Conservation (phyloP, 1,140 invertebrate species). For the Galleria mellonella region DNA sequence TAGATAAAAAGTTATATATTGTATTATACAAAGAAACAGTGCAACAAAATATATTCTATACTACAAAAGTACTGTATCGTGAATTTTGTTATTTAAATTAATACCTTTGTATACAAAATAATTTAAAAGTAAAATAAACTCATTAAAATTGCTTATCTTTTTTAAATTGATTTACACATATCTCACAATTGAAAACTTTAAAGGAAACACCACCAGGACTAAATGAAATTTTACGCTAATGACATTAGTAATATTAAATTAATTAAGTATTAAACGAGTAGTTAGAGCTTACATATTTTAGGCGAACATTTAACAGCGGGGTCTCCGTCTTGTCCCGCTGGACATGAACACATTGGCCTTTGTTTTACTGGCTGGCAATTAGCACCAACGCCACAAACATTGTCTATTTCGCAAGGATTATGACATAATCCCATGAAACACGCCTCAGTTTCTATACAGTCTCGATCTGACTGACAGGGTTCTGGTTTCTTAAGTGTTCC, state of each 20-base stretch:
- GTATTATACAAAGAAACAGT: not conserved
- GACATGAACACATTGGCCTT: conserved; percentile 85
- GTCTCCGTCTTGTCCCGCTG: conserved; percentile 83
- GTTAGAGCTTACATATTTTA: conserved; percentile 80
- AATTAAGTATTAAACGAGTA: conserved; percentile 12
- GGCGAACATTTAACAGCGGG: conserved; percentile 83
- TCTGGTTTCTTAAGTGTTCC: conserved; percentile 79
- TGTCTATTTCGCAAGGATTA: conserved; percentile 83
- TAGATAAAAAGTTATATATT: conserved; percentile 73
- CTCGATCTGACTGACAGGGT: conserved; percentile 83
- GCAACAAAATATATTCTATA: not conserved
- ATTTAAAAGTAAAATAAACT: no score
- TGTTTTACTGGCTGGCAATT: conserved; percentile 84
- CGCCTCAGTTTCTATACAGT: conserved; percentile 83
- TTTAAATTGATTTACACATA: no score
- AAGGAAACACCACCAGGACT: no score
- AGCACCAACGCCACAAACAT: conserved; percentile 80
- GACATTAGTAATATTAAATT: conserved; percentile 12
- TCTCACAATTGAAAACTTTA: no score
- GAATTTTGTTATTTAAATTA: not conserved
- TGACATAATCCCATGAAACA: conserved; percentile 84
- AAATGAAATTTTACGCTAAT: no score
- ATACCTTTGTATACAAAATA: not conserved
- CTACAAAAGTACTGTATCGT: no score
- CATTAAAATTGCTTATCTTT: no score